Conservation (phyloP, 2,888 invertebrate species). For the Lycophotia porphyrea region DNA sequence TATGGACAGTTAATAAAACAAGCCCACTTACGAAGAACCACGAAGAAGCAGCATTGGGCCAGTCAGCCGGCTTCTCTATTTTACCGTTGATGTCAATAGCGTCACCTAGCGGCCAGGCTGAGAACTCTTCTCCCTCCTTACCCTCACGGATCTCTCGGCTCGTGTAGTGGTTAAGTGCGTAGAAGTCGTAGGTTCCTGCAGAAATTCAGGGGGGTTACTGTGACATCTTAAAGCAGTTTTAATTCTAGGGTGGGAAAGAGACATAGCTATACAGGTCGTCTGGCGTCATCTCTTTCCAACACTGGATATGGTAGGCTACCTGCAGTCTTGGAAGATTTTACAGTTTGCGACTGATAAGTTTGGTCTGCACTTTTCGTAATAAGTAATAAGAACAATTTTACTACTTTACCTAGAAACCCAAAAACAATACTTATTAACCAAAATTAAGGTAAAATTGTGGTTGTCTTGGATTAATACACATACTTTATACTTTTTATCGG, state of each 20-base stretch:
- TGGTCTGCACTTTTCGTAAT: too few relatives aligned
- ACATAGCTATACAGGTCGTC: too few relatives aligned
- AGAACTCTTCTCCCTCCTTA: constrained; percentile 47
- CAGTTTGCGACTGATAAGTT: neutral
- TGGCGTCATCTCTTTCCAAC: too few relatives aligned
- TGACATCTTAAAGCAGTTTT: too few relatives aligned
- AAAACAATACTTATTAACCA: neutral
- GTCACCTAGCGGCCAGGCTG: constrained; percentile 40
- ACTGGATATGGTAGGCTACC: too few relatives aligned
- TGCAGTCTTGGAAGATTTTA: neutral
- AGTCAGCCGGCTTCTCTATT: constrained; percentile 18
- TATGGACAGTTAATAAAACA: neutral
- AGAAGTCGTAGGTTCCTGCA: constrained; percentile 86
- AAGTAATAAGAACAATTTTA: too few relatives aligned
- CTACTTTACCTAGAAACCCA: too few relatives aligned
- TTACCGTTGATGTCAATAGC: constrained; percentile 31
- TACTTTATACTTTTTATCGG: neutral
- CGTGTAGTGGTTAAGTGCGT: constrained; percentile 88
- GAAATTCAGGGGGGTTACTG: neutral
- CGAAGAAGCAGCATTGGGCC: constrained; percentile 21
- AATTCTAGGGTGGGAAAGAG: too few relatives aligned
- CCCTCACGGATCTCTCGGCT: constrained; percentile 45
- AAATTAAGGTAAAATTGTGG: neutral
- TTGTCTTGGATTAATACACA: neutral
- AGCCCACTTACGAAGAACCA: constrained; percentile 52